A percentile compares a stretch with the other conserved stretches of the same genome.
Evolutionary conservation across 1,140 invertebrate species (phyloP).

Genomic region (Hetaerina americana): DNA sequence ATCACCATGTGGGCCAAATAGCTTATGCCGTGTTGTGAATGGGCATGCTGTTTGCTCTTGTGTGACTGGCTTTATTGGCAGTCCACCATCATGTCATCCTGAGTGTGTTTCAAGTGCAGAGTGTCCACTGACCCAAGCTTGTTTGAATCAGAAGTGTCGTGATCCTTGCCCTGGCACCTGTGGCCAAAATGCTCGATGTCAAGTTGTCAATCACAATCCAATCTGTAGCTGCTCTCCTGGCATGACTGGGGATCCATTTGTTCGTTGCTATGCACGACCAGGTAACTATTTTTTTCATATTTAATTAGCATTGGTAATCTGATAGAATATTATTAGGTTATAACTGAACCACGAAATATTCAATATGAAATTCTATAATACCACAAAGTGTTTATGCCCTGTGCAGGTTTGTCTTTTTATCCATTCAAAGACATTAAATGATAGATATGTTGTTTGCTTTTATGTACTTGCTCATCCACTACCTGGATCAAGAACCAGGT

Average conservation of each 20-base stretch:
- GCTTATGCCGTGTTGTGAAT: conserved; percentile 30
- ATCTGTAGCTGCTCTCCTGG: conserved; percentile 53
- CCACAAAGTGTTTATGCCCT: too few relatives aligned
- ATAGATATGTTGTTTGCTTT: too few relatives aligned
- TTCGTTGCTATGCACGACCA: conserved; percentile 44
- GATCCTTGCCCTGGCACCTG: conserved; percentile 57
- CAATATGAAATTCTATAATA: too few relatives aligned
- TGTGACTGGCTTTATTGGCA: conserved; percentile 44
- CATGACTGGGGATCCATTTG: conserved; percentile 65
- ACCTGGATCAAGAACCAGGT: too few relatives aligned
- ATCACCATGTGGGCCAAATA: conserved; percentile 38
- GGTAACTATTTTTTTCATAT: conserved; percentile 35
- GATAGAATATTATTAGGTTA: too few relatives aligned
- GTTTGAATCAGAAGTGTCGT: conserved; percentile 46
- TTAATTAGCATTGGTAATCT: too few relatives aligned
- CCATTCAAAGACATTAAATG: too few relatives aligned
- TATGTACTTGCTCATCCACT: too few relatives aligned
- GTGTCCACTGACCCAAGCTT: conserved; percentile 46
- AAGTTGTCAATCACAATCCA: conserved; percentile 51
- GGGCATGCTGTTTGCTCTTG: conserved; percentile 50
- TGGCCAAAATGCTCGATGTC: conserved; percentile 51
- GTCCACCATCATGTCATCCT: conserved; percentile 47
- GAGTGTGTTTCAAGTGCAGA: conserved; percentile 51
- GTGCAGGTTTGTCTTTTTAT: too few relatives aligned
- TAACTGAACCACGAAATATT: too few relatives aligned